These are phyloP conservation scores for Drosophila subsilvestris DNA, from an alignment of 2,888 invertebrate genomes.

Conservation along the genomic window DNA sequence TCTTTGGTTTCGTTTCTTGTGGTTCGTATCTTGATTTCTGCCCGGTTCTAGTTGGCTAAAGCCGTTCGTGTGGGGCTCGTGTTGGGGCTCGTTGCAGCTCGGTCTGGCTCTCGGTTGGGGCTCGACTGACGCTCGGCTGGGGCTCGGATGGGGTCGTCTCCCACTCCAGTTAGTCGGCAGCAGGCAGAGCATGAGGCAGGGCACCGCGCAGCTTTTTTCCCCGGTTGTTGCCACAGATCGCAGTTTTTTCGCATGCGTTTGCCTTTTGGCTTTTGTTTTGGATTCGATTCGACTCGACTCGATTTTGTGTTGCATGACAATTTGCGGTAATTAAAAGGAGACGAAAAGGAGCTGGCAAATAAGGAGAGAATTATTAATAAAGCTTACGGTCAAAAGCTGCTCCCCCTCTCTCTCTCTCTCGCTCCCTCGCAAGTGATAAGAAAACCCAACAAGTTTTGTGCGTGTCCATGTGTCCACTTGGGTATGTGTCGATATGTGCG, in stretches of 20 bases:
- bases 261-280: slow-evolving; percentile 20
- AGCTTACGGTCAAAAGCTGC: slow-evolving; percentile 55
- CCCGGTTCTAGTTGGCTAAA: slow-evolving; percentile 74
- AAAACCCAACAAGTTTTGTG: slow-evolving; percentile 6
- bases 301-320: slow-evolving; percentile 52
- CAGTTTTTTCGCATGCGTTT: slow-evolving; percentile 33
- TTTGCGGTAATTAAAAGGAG: slow-evolving; percentile 42
- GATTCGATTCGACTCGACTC: slow-evolving; percentile 19
- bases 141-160: slow-evolving; percentile 23
- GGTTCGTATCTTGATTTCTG: slow-evolving; percentile 70
- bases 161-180: slow-evolving; percentile 65
- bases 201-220: slow-evolving; percentile 38
- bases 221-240: slow-evolving; percentile 10
- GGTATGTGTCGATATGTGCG: slow-evolving; percentile 16
- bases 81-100: slow-evolving; percentile 8
- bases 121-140: slow-evolving; percentile 3
- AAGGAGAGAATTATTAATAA: slow-evolving; percentile 46
- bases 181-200: slow-evolving; percentile 60
- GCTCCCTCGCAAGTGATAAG: slow-evolving; percentile 6
- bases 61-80: slow-evolving; percentile 51
- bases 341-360: slow-evolving; percentile 16
- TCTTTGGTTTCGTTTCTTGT: slow-evolving; percentile 59
- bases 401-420: slow-evolving; percentile 3
- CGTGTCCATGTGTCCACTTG: slow-evolving; percentile 25
- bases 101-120: slow-evolving; percentile 32